These are phyloP conservation scores for Phortica okadai DNA, from an alignment of 2,888 invertebrate species.

Conservation along the genomic window DNA sequence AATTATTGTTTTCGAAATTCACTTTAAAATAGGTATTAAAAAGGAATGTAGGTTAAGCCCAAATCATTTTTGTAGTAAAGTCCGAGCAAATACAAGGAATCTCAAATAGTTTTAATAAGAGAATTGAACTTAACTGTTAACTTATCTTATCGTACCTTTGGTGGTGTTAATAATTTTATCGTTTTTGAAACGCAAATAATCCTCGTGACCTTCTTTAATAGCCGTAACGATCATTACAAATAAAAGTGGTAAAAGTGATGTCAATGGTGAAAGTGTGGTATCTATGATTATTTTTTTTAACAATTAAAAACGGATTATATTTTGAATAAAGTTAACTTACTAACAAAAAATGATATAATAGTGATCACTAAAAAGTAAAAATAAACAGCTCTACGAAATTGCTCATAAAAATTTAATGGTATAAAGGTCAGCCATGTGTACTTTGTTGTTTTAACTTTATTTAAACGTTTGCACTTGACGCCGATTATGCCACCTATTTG, in stretches of 20 bases:
- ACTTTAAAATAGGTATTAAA: background rate
- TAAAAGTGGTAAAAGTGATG: slow-evolving; percentile 84
- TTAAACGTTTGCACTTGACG: slow-evolving; percentile 53
- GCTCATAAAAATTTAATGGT: slow-evolving; percentile 88
- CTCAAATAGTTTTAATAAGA: too few species aligned
- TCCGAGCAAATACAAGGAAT: too few species aligned
- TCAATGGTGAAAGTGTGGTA: slow-evolving; percentile 86
- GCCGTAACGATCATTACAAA: slow-evolving; percentile 88
- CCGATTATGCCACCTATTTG: too few species aligned
- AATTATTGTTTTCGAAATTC: background rate
- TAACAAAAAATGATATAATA: slow-evolving; percentile 82
- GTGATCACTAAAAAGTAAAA: slow-evolving; percentile 89
- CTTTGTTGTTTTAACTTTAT: slow-evolving; percentile 82
- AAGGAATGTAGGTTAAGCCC: background rate
- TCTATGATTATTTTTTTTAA: slow-evolving; percentile 72
- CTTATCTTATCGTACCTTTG: slow-evolving; percentile 76
- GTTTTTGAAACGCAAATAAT: slow-evolving; percentile 84
- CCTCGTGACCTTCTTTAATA: slow-evolving; percentile 90
- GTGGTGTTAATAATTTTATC: slow-evolving; percentile 86
- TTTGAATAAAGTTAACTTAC: slow-evolving; percentile 74
- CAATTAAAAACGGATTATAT: background rate
- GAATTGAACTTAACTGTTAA: too few species aligned
- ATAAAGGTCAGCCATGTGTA: slow-evolving; percentile 87
- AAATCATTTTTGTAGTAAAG: too few species aligned
- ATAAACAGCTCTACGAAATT: slow-evolving; percentile 89